These are phyloP conservation scores for Drosophila peninsularis DNA, from an alignment of 2,888 invertebrate species.

Conservation along the genomic window DNA sequence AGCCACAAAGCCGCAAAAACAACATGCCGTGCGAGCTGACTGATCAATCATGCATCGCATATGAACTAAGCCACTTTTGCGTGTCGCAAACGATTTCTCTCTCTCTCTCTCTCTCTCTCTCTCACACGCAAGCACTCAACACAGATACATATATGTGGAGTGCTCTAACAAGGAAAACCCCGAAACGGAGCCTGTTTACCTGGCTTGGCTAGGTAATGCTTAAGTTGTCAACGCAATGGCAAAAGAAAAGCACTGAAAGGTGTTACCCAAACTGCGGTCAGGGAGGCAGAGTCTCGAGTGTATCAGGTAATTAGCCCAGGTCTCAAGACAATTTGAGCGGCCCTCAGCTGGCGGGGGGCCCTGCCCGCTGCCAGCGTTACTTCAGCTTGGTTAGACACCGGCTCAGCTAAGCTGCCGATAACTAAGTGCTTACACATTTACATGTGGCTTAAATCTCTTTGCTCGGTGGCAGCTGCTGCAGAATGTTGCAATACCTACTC, in stretches of 20 bases:
- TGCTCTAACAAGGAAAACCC: conserved; percentile 21
- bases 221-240: conserved; percentile 46
- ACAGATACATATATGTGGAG: too few relatives aligned
- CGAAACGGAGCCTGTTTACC: conserved; percentile 18
- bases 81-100: neutral
- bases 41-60: conserved; percentile 51
- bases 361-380: conserved; percentile 23
- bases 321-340: conserved; percentile 13
- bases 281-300: conserved; percentile 8
- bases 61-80: conserved; percentile 1
- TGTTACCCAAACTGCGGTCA: conserved; percentile 51
- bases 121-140: too few relatives aligned
- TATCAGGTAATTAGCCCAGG: conserved; percentile 47
- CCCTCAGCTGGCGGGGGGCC: conserved; percentile 19
- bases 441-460: conserved; percentile 26
- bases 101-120: neutral
- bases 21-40: conserved; percentile 25
- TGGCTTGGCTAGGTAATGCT: conserved; percentile 27
- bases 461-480: conserved; percentile 31
- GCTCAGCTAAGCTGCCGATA: conserved; percentile 23
- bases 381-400: conserved; percentile 30
- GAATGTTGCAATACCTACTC: conserved; percentile 48
- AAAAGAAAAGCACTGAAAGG: conserved; percentile 39
- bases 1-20: conserved; percentile 41
- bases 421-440: conserved; percentile 42